Conservation (phyloP, 1,140 invertebrate genomes). For the Pollicipes pollicipes region DNA sequence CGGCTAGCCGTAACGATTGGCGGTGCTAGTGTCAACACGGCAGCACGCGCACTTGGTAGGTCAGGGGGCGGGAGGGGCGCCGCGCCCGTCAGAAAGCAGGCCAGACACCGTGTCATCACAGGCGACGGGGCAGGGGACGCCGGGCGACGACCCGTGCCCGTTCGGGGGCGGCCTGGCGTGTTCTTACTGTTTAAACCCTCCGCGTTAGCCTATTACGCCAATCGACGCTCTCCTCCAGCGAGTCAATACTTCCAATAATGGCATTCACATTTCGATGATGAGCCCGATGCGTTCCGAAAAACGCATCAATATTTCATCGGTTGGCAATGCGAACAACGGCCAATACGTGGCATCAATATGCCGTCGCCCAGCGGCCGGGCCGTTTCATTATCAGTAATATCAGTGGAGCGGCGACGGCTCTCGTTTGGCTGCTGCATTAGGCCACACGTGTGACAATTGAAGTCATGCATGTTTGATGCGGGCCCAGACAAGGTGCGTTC, state of each 20-base stretch:
- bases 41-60: background rate
- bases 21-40: background rate
- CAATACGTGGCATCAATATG: background rate
- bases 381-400: constrained; percentile 1
- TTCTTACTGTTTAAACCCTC: too few species aligned
- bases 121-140: too few species aligned
- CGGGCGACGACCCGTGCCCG: too few species aligned
- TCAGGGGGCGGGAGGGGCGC: too few species aligned
- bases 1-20: background rate
- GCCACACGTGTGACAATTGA: background rate
- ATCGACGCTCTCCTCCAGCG: background rate
- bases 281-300: background rate
- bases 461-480: background rate
- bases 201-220: background rate
- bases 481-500: background rate
- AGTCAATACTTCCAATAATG: background rate
- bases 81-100: too few species aligned
- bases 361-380: background rate
- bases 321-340: background rate
- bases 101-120: too few species aligned
- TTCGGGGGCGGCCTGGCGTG: too few species aligned
- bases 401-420: background rate
- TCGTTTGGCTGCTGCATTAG: background rate
- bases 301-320: background rate
- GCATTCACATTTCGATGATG: background rate